Evolutionary conservation across 2,888 invertebrate genomes (phyloP), one percentile per base, ranked within the genome.

Genomic region (Xanthostigma xanthostigma): DNA sequence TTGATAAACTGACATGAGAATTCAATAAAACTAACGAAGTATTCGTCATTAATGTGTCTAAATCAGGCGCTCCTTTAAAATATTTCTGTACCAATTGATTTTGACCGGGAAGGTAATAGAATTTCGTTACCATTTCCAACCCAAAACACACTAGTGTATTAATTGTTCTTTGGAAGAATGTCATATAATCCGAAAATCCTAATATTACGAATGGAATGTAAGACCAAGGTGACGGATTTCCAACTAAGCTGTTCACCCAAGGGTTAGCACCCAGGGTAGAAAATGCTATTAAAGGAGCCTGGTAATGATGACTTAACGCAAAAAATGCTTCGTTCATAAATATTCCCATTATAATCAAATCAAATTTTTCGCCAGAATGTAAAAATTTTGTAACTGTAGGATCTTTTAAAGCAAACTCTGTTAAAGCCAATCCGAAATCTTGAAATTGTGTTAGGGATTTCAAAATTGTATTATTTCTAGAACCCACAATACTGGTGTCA

Each of bases 121-220:
- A 27, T 3, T 27, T 27, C 27, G 27, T 27, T 6, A 27, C 5
- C 27, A 27, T 5, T 27, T 65, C 70, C 75, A 58, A 75, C 75
- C 58, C 74, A 63, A 8, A 76, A 56, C 35, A 76, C 65, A 36
- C 57, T 2, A 67, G 65, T 0, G 71, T 62, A 56, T 78, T 80
- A 33, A 65, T 59, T 0, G 76, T 41, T 53, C 81, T 61, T 54
- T 74, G 68, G 56, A 62, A 60, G 52, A 81, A 76, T 38, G 63
- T 72, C 63, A 73, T 72, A 44, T 59, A 59, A 27, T 71, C 65
- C 38, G 64, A 56, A 46, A 60, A 68, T 5, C 64, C 61, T 45
- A 68, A 54, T 50, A 68, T 66, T 9, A 66, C 62, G 46, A 73
- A 69, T 0, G 75, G 72, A 35, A 72, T 65, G 57, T 68, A 69